Conservation (phyloP, 2,113 vertebrate genomes). For the Paraplagusia blochii region DNA sequence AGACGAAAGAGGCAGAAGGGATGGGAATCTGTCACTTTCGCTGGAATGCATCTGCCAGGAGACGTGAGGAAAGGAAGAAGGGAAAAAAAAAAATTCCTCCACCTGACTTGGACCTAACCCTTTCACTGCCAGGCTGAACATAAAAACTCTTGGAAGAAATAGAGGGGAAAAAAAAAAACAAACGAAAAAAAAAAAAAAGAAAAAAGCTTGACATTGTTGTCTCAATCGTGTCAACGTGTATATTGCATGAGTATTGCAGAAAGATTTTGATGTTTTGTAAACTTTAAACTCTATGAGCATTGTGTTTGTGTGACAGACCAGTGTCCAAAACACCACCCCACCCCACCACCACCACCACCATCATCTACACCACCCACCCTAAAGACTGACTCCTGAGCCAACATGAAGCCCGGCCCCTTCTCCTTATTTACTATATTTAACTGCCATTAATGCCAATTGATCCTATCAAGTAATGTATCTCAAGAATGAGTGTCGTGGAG, state of each 20-base stretch:
- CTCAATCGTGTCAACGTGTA: conserved; percentile 73
- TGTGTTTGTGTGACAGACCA: conserved; percentile 70
- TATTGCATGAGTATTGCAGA: conserved; percentile 77
- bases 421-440: conserved; percentile 29
- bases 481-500: conserved; percentile 62
- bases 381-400: conserved; percentile 46
- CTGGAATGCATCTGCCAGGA: conserved; percentile 31
- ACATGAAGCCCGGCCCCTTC: conserved; percentile 22
- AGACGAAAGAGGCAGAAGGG: conserved; percentile 30
- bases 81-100: conserved; percentile 10
- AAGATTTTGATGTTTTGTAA: conserved; percentile 76
- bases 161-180: background rate
- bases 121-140: conserved; percentile 65
- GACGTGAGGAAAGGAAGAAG: conserved; percentile 12
- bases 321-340: conserved; percentile 19
- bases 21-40: conserved; percentile 37
- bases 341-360: background rate
- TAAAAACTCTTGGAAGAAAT: conserved; percentile 31
- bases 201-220: conserved; percentile 50
- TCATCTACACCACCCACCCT: background rate
- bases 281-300: conserved; percentile 68
- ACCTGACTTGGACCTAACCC: conserved; percentile 40
- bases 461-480: conserved; percentile 53
- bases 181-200: background rate
- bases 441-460: conserved; percentile 48